These are phyloP conservation scores for Anguilla japonica DNA, from an alignment of 2,113 vertebrate species.

Conservation along the genomic window DNA sequence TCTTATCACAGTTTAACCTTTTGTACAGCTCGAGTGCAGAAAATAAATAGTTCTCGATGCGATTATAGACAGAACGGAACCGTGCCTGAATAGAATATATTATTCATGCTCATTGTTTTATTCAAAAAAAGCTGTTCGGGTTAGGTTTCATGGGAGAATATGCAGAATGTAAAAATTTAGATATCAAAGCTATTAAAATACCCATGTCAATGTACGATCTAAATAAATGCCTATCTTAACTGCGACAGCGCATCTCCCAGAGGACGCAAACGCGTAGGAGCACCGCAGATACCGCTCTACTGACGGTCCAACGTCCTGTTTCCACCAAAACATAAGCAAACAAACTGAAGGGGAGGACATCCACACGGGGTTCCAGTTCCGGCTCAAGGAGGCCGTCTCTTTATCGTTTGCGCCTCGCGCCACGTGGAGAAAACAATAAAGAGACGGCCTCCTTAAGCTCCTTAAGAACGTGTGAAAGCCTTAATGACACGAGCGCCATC, in stretches of 20 bases:
- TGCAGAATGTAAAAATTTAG: neutral
- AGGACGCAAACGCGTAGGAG: neutral
- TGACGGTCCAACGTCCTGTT: constrained; percentile 24
- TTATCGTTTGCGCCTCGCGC: no score
- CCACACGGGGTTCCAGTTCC: neutral
- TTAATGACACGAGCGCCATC: neutral
- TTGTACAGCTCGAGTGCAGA: neutral
- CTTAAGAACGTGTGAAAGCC: neutral
- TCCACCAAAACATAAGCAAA: constrained; percentile 22
- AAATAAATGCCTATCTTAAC: constrained; percentile 14
- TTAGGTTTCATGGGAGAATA: neutral
- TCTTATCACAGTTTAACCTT: neutral
- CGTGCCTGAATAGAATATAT: neutral
- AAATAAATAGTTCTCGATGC: neutral
- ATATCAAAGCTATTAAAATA: neutral
- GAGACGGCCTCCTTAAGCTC: neutral
- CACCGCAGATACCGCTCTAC: constrained; percentile 15
- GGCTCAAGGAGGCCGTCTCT: neutral
- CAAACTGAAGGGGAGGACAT: constrained; percentile 29
- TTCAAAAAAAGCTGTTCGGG: neutral
- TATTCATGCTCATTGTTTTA: neutral
- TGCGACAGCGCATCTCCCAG: neutral
- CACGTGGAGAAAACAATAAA: constrained; percentile 22
- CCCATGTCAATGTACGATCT: constrained; percentile 21
- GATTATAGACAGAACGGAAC: neutral